Conservation (phyloP, 2,797 vertebrate genomes). For the Phrynocephalus forsythii region DNA sequence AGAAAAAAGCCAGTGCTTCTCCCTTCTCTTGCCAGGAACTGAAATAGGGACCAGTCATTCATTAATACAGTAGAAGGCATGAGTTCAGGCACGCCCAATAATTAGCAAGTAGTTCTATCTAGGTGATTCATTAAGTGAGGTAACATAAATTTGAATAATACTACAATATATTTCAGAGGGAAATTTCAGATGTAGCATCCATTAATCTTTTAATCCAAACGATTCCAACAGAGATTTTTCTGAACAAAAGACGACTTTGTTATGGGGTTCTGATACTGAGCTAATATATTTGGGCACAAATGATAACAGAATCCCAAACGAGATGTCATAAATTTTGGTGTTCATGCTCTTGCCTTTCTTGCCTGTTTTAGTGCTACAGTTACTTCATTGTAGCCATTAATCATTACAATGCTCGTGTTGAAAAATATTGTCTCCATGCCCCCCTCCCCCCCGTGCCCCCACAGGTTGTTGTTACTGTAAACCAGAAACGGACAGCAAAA, state of each 20-base stretch:
- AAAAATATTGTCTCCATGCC: no score
- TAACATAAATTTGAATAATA: neutral
- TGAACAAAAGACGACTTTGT: constrained; percentile 48
- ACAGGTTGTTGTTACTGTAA: neutral
- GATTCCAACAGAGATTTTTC: constrained; percentile 17
- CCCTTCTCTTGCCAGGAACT: neutral
- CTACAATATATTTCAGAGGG: neutral
- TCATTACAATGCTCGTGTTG: neutral
- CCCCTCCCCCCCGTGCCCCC: no score
- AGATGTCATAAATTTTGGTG: neutral
- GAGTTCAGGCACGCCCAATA: neutral
- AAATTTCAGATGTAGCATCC: constrained; percentile 21
- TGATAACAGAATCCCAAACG: constrained; percentile 45
- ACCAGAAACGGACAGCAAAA: neutral
- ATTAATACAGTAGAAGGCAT: neutral
- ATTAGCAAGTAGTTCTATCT: no score
- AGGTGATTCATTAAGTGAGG: neutral
- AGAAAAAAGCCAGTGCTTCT: neutral
- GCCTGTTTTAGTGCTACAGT: neutral
- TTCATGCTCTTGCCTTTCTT: neutral
- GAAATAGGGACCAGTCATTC: neutral
- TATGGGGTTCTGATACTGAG: constrained; percentile 39
- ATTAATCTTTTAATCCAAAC: constrained; percentile 6
- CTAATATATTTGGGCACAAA: constrained; percentile 56
- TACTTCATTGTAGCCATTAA: neutral